Evolutionary conservation across 2,113 vertebrate species (phyloP), one percentile per base, ranked within the genome.

Genomic region (Muscicapa adusta): DNA sequence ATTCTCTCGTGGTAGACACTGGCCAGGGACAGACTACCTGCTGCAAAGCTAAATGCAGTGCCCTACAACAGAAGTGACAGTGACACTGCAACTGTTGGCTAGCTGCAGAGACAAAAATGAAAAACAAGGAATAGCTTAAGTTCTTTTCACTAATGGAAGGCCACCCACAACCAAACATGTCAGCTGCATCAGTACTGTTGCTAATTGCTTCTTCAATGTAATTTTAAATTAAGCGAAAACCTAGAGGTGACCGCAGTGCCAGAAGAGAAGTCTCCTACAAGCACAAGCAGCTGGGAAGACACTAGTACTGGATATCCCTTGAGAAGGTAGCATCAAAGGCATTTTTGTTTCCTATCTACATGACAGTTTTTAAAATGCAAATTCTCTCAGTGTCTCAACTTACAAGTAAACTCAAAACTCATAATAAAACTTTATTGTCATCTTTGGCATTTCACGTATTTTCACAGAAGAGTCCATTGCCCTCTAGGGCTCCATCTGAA

Each of bases 151-250:
- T 80, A 53, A 48, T 20, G 9, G 48, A 86, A 86, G n/a, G 65
- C 63, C 57, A 85, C 48, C 14, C 40, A 51, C 88, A 91, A 88
- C 15, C 36, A 71, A 43, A 58, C 5, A 36, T 17, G 33, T 42
- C 47, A 84, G 72, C 38, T 85, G 66, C 58, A 72, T 57, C 3
- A 0, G 25, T 33, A 36, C 61, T 65, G 33, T 28, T 89, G 47
- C 50, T 93, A 82, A 79, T 67, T 88, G 65, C 65, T 94, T 78
- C 75, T 89, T 78, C 90, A 80, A 17, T 95, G 90, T 68, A 68
- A 65, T 90, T 90, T 88, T 50, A 90, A 90, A 92, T 86, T 48
- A 68, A 45, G 68, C 15, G 90, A 43, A 80, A 88, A 80, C 36
- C 18, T 81, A 51, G 48, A 91, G 60, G 43, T 53, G 57, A 68